phyloP scores from a whole-genome alignment of 2,888 invertebrate genomes.

The Leucania comma region DNA sequence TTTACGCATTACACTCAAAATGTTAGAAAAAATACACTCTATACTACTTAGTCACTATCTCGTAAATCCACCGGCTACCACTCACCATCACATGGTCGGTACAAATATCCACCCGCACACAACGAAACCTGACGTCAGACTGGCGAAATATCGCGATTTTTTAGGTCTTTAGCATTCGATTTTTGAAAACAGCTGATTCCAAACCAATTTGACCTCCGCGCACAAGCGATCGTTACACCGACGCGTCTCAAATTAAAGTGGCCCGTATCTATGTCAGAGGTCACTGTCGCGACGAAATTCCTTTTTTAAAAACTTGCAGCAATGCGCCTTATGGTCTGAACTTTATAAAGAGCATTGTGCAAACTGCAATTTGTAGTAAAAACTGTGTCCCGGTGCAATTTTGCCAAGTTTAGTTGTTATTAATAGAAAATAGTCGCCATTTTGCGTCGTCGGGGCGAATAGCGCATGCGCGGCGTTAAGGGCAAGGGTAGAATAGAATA shows the following conservation, averaged over 20 bases:
- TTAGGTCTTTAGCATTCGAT: conserved; percentile 80
- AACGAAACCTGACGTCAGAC: conserved; percentile 81
- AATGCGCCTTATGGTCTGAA: conserved; percentile 9
- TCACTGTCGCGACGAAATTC: conserved; percentile 52
- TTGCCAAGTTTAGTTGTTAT: conserved; percentile 54
- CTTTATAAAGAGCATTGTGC: conserved; percentile 13
- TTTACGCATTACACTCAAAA: conserved; percentile 73
- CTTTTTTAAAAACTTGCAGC: conserved; percentile 19
- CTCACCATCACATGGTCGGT: conserved; percentile 88
- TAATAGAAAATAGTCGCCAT: conserved; percentile 77
- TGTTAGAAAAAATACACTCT: conserved; percentile 67
- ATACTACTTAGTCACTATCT: conserved; percentile 71
- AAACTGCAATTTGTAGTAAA: conserved; percentile 36
- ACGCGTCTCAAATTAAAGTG: conserved; percentile 53
- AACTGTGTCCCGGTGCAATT: conserved; percentile 31
- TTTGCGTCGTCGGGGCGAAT: conserved; percentile 65
- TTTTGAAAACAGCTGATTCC: conserved; percentile 86
- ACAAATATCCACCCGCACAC: conserved; percentile 77
- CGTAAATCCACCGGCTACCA: conserved; percentile 69
- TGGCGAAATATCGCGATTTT: conserved; percentile 73
- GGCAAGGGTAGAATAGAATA: conserved; percentile 79
- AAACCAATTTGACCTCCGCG: conserved; percentile 69
- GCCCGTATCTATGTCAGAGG: conserved; percentile 61
- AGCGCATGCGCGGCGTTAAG: conserved; percentile 84
- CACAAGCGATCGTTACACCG: conserved; percentile 33